phyloP scores from a whole-genome alignment of 2,888 invertebrate genomes.

The Dermolepida albohirtum region DNA sequence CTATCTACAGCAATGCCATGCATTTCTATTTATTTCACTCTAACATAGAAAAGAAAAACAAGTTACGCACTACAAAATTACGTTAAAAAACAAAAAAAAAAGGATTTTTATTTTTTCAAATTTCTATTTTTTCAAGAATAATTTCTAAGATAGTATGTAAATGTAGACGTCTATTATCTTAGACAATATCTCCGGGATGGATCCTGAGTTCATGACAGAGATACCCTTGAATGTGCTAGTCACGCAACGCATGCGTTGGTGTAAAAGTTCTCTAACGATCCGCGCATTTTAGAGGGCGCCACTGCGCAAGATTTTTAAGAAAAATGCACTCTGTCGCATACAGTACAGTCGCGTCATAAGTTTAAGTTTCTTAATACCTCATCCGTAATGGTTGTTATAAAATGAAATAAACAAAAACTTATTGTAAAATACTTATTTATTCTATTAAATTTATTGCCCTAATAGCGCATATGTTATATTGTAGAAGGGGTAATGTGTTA shows the following conservation, averaged over 20 bases:
- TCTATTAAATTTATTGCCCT: too few relatives aligned
- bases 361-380: constrained; percentile 47
- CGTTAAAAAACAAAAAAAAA: constrained; percentile 36
- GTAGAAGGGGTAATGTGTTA: too few relatives aligned
- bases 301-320: constrained; percentile 65
- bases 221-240: constrained; percentile 14
- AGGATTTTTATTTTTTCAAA: constrained; percentile 34
- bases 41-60: too few relatives aligned
- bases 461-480: too few relatives aligned
- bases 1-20: too few relatives aligned
- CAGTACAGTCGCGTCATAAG: constrained; percentile 62
- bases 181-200: constrained; percentile 42
- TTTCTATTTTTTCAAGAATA: constrained; percentile 41
- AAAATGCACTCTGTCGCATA: constrained; percentile 65
- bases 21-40: too few relatives aligned
- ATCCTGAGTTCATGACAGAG: constrained; percentile 14
- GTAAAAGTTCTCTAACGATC: constrained; percentile 63
- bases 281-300: constrained; percentile 62
- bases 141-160: constrained; percentile 44
- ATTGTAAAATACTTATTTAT: too few relatives aligned
- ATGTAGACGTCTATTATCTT: constrained; percentile 41
- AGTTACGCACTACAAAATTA: not conserved
- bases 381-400: not conserved
- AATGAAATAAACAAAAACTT: too few relatives aligned
- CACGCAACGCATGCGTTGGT: constrained; percentile 58